Base-by-base conservation (phyloP, 2,113 vertebrate genomes). In the Tenebrosternarchus preto region DNA sequence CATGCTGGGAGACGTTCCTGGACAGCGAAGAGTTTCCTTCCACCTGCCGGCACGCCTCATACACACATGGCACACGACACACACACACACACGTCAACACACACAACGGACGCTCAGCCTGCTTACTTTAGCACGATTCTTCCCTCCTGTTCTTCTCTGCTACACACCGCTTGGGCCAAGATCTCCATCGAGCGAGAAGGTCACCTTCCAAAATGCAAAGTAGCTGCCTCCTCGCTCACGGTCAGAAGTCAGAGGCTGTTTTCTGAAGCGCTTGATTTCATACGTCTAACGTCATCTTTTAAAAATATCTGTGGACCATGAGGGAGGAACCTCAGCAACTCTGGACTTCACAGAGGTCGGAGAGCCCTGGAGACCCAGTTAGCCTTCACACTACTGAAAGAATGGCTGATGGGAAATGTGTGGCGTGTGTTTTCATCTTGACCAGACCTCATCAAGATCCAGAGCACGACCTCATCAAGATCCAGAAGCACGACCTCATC, bases 261-360 rank as follows among this genome's bases (percentile, higher is more conserved):
- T 66, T 36, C 69, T 53, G 61, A 15, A 22, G 43, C 73, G 80
- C 80, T 80, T 83, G 86, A 88, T 91, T 91, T 90, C 89, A 88
- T 86, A 82, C 79, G 84, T 90, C 87, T 90, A 88, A 90, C 88
- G 89, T 91, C 90, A 92, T 89, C 89, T 89, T 87, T 88, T 89
- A 86, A 88, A 91, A 90, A 90, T 89, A 91, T 91, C 87, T 89
- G 60, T 25, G 73, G 84, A 84, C 86, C 88, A 76, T 78, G 78
- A 39, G 86, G 86, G 88, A 63, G 82, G 88, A 87, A 88, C 90
- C 90, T 90, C 86, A 80, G 78, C 53, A 71, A 76, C 88, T 88
- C 85, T 2, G 43, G 71, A 81, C 86, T 86, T 91, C 91, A 90
- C 85, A 88, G 75, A 82, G 85, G 86, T 90, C 81, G 77, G 88